Evolutionary conservation across 2,888 invertebrate genomes (phyloP).

Genomic region (Leptinotarsa juncta): DNA sequence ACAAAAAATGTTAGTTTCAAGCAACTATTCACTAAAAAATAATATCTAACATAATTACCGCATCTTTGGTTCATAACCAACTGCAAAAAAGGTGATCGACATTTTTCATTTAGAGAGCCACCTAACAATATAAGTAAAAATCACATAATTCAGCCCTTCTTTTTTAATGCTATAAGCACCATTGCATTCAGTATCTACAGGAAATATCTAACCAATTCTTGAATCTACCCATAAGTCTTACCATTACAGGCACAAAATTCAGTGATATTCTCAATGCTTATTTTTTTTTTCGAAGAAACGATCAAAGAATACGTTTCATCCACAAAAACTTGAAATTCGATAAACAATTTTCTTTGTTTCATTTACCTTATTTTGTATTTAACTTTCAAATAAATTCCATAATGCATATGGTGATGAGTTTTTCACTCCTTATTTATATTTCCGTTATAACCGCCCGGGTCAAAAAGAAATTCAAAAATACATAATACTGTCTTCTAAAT

Average conservation of each 20-base stretch:
- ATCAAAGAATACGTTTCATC: not conserved
- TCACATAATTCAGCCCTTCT: slow-evolving; percentile 55
- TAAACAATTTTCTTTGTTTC: not conserved
- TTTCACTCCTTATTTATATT: slow-evolving; percentile 12
- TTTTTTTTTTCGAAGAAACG: not conserved
- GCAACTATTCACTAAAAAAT: slow-evolving; percentile 36
- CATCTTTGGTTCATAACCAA: slow-evolving; percentile 52
- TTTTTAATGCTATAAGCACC: slow-evolving; percentile 55
- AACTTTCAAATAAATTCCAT: not conserved
- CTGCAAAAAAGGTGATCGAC: slow-evolving; percentile 40
- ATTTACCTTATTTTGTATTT: not conserved
- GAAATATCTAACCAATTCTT: slow-evolving; percentile 41
- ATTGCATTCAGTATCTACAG: slow-evolving; percentile 29
- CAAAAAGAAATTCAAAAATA: slow-evolving; percentile 13
- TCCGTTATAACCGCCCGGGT: not conserved
- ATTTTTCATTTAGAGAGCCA: slow-evolving; percentile 47
- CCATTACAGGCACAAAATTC: slow-evolving; percentile 26
- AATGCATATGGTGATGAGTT: not conserved
- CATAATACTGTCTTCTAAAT: slow-evolving; percentile 1
- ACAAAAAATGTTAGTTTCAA: slow-evolving; percentile 28
- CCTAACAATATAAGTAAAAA: slow-evolving; percentile 50
- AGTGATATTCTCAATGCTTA: not conserved
- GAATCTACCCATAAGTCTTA: slow-evolving; percentile 11
- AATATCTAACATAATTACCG: slow-evolving; percentile 40
- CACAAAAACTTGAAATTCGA: not conserved